These are phyloP conservation scores for Coracopsis vasa DNA, from an alignment of 2,113 vertebrate species.

Conservation along the genomic window DNA sequence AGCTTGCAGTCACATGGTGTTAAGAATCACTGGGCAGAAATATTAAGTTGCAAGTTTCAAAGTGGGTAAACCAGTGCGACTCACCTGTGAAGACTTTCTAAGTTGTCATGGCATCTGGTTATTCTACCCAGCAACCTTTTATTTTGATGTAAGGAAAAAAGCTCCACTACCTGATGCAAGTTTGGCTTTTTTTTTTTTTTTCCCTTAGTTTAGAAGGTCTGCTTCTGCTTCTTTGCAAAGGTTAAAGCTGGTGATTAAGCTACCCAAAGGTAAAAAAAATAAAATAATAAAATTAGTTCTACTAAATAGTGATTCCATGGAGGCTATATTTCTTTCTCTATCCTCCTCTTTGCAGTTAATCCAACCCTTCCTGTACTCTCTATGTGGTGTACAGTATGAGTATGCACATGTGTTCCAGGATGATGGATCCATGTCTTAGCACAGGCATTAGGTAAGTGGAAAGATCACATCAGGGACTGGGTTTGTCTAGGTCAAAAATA, in stretches of 20 bases:
- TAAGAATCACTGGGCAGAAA: background rate
- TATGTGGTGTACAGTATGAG: fast-evolving
- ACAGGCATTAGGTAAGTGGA: background rate
- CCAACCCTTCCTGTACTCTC: background rate
- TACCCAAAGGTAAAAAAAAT: background rate
- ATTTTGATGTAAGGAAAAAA: background rate
- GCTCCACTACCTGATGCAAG: background rate
- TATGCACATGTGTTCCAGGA: background rate
- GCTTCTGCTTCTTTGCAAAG: background rate
- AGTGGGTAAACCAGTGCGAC: background rate
- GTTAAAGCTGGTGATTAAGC: background rate
- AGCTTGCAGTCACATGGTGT: background rate
- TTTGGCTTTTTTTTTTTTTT: background rate
- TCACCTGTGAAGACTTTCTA: background rate
- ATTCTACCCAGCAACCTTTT: background rate
- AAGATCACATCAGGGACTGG: background rate
- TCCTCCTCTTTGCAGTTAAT: background rate
- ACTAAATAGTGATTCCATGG: background rate
- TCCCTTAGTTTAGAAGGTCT: background rate
- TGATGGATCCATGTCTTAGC: background rate
- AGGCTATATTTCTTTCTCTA: background rate
- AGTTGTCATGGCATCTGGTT: background rate
- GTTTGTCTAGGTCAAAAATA: background rate
- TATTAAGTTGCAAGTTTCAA: background rate
- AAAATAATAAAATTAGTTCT: background rate